These are phyloP conservation scores for Cheilosia pagana DNA, from an alignment of 2,888 invertebrate genomes.

Conservation along the genomic window DNA sequence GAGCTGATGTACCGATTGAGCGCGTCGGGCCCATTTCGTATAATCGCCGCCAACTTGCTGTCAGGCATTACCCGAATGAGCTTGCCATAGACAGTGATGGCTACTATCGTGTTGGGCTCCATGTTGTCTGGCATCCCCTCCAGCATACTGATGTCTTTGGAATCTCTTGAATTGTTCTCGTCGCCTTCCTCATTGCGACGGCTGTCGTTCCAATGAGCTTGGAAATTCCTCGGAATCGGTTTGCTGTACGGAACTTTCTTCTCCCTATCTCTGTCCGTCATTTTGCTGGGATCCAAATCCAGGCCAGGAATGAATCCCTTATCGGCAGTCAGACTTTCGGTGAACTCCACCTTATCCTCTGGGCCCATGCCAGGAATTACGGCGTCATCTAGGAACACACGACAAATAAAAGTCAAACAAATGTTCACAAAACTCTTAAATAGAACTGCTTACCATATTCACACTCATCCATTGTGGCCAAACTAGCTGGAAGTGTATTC, in stretches of 20 bases:
- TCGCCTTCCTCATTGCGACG: slow-evolving; percentile 85
- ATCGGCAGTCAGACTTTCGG: slow-evolving; percentile 86
- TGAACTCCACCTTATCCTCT: slow-evolving; percentile 94
- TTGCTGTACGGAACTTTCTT: slow-evolving; percentile 97
- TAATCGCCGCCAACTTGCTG: slow-evolving; percentile 90
- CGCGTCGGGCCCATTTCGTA: slow-evolving; percentile 90
- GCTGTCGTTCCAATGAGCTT: slow-evolving; percentile 97
- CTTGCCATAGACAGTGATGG: slow-evolving; percentile 93
- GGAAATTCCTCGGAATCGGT: slow-evolving; percentile 97
- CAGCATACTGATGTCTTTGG: slow-evolving; percentile 85
- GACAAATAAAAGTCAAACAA: not conserved
- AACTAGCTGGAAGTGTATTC: slow-evolving; percentile 94
- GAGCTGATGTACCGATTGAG: slow-evolving; percentile 91
- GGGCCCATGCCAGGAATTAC: slow-evolving; percentile 99
- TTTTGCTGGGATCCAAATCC: slow-evolving; percentile 89
- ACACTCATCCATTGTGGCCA: slow-evolving; percentile 88
- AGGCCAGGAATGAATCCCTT: slow-evolving; percentile 91
- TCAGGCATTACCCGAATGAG: slow-evolving; percentile 91
- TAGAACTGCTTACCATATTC: slow-evolving; percentile 85
- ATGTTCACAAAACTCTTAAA: not conserved
- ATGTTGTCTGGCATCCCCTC: slow-evolving; percentile 90
- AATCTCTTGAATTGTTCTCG: slow-evolving; percentile 83
- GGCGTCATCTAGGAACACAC: slow-evolving; percentile 86
- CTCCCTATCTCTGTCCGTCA: slow-evolving; percentile 88
- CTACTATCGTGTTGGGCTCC: slow-evolving; percentile 91